A percentile compares a stretch with the other conserved stretches of the same genome.
phyloP scores from a whole-genome alignment of 2,797 vertebrate species.

The Limnodromus scolopaceus region DNA sequence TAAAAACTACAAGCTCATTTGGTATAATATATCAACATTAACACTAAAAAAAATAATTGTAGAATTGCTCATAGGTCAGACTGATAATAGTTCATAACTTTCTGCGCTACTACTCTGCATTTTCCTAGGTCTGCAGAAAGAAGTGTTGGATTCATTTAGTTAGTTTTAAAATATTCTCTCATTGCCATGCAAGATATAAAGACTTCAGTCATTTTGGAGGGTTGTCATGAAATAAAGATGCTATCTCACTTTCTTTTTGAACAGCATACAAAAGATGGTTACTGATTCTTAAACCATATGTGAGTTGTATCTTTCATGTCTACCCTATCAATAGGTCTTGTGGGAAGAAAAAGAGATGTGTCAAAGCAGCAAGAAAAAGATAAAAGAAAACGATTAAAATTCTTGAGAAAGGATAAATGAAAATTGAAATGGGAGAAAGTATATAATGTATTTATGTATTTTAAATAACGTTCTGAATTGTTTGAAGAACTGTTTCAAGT shows the following conservation, averaged over 20 bases:
- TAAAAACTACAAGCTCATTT: conserved; percentile 32
- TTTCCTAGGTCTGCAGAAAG: neutral
- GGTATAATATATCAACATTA: conserved; percentile 42
- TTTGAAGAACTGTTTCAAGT: neutral
- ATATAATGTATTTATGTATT: neutral
- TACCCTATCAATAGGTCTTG: neutral
- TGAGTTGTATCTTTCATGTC: neutral
- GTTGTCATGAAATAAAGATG: neutral
- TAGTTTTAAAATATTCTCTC: neutral
- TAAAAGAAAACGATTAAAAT: neutral
- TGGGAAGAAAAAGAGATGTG: neutral
- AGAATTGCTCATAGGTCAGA: neutral
- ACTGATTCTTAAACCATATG: neutral
- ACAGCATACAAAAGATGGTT: neutral
- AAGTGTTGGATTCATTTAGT: neutral
- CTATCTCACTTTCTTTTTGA: neutral
- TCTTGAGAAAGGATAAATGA: neutral
- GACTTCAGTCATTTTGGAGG: neutral
- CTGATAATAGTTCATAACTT: neutral
- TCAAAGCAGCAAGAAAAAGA: neutral
- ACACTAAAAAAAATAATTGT: neutral
- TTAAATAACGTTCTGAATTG: neutral
- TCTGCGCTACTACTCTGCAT: neutral
- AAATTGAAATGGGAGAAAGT: neutral
- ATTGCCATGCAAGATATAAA: neutral